Evolutionary conservation across 2,113 vertebrate genomes (phyloP), one percentile per base, ranked within the genome.

Genomic region (Dasyornis broadbenti): DNA sequence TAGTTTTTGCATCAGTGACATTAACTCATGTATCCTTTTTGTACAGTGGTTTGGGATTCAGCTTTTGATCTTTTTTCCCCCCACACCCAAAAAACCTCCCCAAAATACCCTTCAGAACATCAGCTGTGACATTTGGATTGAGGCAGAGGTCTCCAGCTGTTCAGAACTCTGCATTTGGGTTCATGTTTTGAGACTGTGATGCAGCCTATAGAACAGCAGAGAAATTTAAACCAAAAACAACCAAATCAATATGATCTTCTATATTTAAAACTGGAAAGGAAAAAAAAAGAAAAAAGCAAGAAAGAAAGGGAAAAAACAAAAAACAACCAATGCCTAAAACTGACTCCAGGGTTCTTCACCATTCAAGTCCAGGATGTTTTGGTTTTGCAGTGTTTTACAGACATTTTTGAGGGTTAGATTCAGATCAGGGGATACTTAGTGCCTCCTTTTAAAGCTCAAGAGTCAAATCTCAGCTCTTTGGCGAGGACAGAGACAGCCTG

Each of bases 71-170:
- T 47, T 90, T 88, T 65, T 57, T 27, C 5, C 7, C 7, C 1
- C 1, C 8, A 1, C 9, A 9, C 11, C 8, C 33, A 9, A 30
- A 64, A 54, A 37, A 13, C 0, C 2, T 20, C 24, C 23, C 18
- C 44, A 15, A 53, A 39, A 44, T 23, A 72, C 10, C 24, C 42
- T 69, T 86, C 16, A 8, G 49, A 87, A 50, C 42, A 70, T 11
- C 1, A 3, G 6, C 5, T 31, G 19, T 82, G 70, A 79, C 44
- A 40, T 94, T 89, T 85, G 57, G 70, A 77, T 82, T 72, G 27
- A 83, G 39, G 6, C 49, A 84, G 54, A 72, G 54, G 73, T 64
- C 26, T 71, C 26, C 65, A 64, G 0, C 53, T 70, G 24, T 73
- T 86, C n/a, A 47, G 40, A 13, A 26, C 4, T 63, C 76, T 81